Base-by-base conservation (phyloP, 2,797 vertebrate species). In the Enteromius viviparus region DNA sequence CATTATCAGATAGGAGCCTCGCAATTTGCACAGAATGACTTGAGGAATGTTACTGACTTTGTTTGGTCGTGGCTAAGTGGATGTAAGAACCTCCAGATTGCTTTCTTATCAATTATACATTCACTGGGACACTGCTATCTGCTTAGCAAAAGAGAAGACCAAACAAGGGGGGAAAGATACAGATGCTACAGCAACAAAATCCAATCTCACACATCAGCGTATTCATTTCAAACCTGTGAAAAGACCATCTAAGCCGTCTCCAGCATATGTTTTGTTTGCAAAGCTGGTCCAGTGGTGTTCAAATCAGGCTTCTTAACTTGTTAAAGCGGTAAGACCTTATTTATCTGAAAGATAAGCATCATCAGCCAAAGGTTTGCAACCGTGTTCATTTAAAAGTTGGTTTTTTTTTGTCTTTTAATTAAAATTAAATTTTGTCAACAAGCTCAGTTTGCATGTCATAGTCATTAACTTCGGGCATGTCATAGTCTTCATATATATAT, bases 61-160 rank as follows among this genome's bases (percentile, higher is more conserved):
- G 62, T 79, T 58, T 70, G 75, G 40, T 71, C 53, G 21, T 53
- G 11, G 66, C 53, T 70, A 78, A 83, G 75, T 78, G 66, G 77
- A 60, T 26, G 37, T 21, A 19, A 37, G 40, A 70, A 78, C 55
- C 66, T 42, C 34, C 40, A 58, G 62, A 69, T 58, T 83, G 65
- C 75, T 70, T 42, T 78, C 40, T 83, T 78, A 64, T 83, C 65
- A 83, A 78, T 83, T 77, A 83, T 83, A 78, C 82, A 78, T 77
- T 49, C 21, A 19, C 65, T 69, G 26, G 4, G 49, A 77, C 74
- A 76, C 37, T 55, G 62, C 58, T 23, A 69, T 69, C 51, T 23
- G 66, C 26, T 40, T 53, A 55, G 47, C 32, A 53, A 47, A 47
- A 53, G 40, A 62, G 62, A 75, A 66, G 19, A 17, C 1, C 47